A percentile compares a stretch with the other conserved stretches of the same genome.
phyloP scores from a whole-genome alignment of 2,113 vertebrate species.

The Thalassarche chlororhynchos region DNA sequence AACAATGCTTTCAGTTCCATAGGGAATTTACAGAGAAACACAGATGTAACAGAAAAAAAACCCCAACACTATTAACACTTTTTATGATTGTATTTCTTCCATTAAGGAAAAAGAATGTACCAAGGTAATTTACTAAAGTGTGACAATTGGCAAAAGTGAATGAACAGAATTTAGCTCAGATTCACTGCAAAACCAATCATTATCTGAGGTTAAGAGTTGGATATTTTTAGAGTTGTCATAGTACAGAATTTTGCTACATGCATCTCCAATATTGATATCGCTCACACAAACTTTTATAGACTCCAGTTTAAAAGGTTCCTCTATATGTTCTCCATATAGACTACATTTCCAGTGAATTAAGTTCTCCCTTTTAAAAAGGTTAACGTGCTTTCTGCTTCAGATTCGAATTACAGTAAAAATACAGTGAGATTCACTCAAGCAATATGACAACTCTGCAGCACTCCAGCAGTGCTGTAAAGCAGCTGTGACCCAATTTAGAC shows the following conservation, averaged over 20 bases:
- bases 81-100: background rate
- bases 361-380: background rate
- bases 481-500: background rate
- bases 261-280: background rate
- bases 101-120: background rate
- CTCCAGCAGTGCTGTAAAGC: background rate
- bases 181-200: background rate
- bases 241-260: background rate
- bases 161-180: background rate
- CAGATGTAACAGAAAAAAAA: background rate
- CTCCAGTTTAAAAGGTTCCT: background rate
- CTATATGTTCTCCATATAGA: background rate
- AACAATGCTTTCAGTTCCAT: background rate
- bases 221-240: background rate
- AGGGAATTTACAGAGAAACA: background rate
- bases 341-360: background rate
- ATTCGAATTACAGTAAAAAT: background rate
- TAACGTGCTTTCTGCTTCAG: background rate
- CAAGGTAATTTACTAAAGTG: background rate
- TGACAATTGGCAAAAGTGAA: background rate
- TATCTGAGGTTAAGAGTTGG: background rate
- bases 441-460: background rate
- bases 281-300: background rate
- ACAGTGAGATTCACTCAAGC: background rate
- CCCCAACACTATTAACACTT: background rate